phyloP scores from a whole-genome alignment of 1,140 invertebrate genomes.

The Drosophila ficusphila region DNA sequence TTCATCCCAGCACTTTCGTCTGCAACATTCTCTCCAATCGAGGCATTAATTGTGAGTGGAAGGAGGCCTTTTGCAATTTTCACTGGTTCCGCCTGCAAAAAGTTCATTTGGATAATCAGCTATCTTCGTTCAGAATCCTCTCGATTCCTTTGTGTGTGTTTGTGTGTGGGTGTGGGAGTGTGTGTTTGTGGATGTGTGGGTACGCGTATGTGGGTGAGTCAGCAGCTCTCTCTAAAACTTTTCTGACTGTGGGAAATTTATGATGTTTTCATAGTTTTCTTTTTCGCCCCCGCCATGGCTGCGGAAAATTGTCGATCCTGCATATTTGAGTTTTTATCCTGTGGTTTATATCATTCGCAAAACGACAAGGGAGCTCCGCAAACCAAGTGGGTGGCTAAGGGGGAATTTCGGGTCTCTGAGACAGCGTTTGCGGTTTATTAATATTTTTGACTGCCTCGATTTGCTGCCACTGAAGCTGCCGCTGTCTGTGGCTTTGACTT shows the following conservation, averaged over 20 bases:
- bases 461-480: conserved; percentile 20
- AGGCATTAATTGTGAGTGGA: conserved; percentile 42
- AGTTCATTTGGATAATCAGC: conserved; percentile 63
- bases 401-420: conserved; percentile 20
- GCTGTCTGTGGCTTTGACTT: conserved; percentile 63
- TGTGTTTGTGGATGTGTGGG: conserved; percentile 14
- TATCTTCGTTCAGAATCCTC: not conserved
- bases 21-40: conserved; percentile 6
- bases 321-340: conserved; percentile 66
- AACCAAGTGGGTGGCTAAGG: not conserved
- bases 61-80: conserved; percentile 42
- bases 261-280: conserved; percentile 60
- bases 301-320: conserved; percentile 58
- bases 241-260: conserved; percentile 57
- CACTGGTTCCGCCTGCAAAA: conserved; percentile 25
- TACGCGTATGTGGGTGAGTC: conserved; percentile 31
- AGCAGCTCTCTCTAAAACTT: conserved; percentile 50
- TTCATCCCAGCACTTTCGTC: conserved; percentile 20
- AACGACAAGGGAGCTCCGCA: not conserved
- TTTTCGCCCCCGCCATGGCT: conserved; percentile 32
- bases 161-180: conserved; percentile 4
- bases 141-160: conserved; percentile 8
- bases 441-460: conserved; percentile 53
- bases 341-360: conserved; percentile 54
- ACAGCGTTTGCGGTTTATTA: conserved; percentile 58